These are phyloP conservation scores for Columba guinea DNA, from an alignment of 2,797 vertebrate genomes.

Conservation along the genomic window DNA sequence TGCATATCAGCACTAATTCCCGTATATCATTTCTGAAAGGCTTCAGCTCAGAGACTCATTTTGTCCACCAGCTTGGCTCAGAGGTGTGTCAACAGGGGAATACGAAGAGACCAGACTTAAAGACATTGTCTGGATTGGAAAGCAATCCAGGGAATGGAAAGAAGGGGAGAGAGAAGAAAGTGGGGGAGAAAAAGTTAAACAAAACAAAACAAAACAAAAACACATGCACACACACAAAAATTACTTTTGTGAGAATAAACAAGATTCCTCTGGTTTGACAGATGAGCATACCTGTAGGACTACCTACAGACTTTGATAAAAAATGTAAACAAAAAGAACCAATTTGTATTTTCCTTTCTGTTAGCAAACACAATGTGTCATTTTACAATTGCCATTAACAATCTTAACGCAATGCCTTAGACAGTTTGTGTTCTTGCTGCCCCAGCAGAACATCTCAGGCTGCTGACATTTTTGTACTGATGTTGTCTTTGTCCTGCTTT, in stretches of 20 bases:
- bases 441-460: conserved; percentile 80
- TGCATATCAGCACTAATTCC: conserved; percentile 47
- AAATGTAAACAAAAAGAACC: conserved; percentile 69
- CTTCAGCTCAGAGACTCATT: conserved; percentile 10
- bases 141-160: conserved; percentile 20
- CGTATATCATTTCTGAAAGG: conserved; percentile 46
- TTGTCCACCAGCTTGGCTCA: conserved; percentile 29
- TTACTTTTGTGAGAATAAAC: conserved; percentile 49
- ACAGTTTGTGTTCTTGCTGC: conserved; percentile 71
- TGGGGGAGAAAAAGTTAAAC: accelerated
- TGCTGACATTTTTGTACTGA: conserved; percentile 81
- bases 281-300: conserved; percentile 19
- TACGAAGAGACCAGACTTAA: conserved; percentile 34
- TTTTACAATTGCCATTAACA: conserved; percentile 73
- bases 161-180: too few species aligned
- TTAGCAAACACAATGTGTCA: conserved; percentile 67
- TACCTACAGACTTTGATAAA: conserved; percentile 71
- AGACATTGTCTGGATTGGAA: conserved; percentile 52
- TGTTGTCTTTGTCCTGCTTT: conserved; percentile 78
- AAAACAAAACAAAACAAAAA: neutral
- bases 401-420: conserved; percentile 60
- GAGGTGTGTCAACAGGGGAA: conserved; percentile 39
- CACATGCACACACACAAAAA: neutral
- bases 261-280: conserved; percentile 61
- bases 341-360: conserved; percentile 77